Conservation (phyloP, 2,888 invertebrate species). For the Aelia acuminata region DNA sequence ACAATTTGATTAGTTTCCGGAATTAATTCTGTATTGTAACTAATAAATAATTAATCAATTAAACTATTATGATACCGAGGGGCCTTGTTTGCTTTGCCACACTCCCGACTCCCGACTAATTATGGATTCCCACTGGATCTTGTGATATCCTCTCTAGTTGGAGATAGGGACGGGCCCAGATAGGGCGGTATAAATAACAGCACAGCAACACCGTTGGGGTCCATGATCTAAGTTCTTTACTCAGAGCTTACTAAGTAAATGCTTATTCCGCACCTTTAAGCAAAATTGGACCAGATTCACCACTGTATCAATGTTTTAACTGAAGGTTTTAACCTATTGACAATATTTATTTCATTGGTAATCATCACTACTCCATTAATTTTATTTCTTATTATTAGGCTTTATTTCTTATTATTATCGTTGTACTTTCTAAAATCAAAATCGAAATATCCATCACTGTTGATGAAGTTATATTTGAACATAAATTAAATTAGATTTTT, state of each 20-base stretch:
- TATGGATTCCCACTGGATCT: slow-evolving; percentile 24
- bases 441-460: too few species aligned
- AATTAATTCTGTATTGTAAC: neutral
- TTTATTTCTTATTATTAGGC: too few species aligned
- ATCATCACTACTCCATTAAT: too few species aligned
- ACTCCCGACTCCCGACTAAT: neutral
- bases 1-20: neutral
- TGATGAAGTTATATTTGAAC: too few species aligned
- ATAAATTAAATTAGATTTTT: too few species aligned
- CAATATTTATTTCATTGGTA: too few species aligned
- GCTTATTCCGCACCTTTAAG: neutral
- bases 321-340: too few species aligned
- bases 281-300: too few species aligned
- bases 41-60: neutral
- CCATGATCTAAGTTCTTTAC: neutral
- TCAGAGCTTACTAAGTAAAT: neutral
- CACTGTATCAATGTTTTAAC: too few species aligned
- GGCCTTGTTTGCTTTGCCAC: neutral
- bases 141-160: neutral
- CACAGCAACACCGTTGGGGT: neutral
- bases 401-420: too few species aligned
- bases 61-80: neutral
- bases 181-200: neutral
- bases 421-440: too few species aligned
- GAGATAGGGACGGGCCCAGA: neutral